These are phyloP conservation scores for Heliconius nattereri DNA, from an alignment of 1,140 invertebrate species.

Conservation along the genomic window DNA sequence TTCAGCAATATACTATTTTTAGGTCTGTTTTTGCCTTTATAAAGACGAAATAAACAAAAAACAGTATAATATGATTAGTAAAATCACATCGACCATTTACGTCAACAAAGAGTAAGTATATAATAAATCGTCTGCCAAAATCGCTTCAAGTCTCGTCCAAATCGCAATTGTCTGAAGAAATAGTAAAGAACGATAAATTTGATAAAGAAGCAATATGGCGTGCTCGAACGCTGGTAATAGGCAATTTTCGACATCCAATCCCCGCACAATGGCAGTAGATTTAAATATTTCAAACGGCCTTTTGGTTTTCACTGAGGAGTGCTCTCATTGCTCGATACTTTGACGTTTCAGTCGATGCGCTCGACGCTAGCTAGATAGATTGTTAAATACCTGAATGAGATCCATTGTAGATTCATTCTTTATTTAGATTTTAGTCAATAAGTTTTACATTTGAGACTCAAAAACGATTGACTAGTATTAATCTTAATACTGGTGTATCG, in stretches of 20 bases:
- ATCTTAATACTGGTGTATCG: too few species aligned
- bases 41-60: too few species aligned
- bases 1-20: too few species aligned
- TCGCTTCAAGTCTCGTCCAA: constrained; percentile 34
- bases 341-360: constrained; percentile 21
- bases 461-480: too few species aligned
- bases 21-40: too few species aligned
- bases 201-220: constrained; percentile 70
- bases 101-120: constrained; percentile 16
- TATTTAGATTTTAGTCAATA: background rate
- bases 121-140: constrained; percentile 36
- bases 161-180: constrained; percentile 67
- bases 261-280: constrained; percentile 60
- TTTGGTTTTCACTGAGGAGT: constrained; percentile 42
- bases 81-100: background rate
- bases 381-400: background rate
- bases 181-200: constrained; percentile 71
- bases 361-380: constrained; percentile 1
- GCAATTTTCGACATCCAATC: constrained; percentile 75
- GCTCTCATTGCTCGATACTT: constrained; percentile 35
- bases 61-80: background rate
- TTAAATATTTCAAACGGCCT: constrained; percentile 63
- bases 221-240: constrained; percentile 68
- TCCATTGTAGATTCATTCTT: background rate
- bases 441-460: background rate